Evolutionary conservation across 1,140 invertebrate genomes (phyloP).

Genomic region (Magallana ariakensis): DNA sequence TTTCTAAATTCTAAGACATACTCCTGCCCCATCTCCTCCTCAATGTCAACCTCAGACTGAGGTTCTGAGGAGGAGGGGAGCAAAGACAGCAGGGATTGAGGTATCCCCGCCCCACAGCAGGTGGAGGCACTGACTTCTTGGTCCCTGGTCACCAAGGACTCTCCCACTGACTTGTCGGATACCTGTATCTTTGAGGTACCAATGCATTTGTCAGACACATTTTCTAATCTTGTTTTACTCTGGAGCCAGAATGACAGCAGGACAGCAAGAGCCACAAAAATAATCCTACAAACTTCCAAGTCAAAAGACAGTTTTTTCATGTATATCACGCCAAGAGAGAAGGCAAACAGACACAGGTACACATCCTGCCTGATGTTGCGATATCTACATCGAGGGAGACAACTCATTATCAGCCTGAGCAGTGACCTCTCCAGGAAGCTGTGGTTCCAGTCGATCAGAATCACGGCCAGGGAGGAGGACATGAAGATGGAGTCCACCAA

Average conservation of each 20-base stretch:
- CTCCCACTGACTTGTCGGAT: not conserved
- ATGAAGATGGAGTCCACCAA: not conserved
- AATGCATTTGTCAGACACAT: slow-evolving; percentile 15
- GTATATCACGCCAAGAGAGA: not conserved
- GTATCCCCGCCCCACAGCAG: not conserved
- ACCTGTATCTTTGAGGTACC: not conserved
- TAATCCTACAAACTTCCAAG: too few relatives aligned
- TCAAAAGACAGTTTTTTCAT: too few relatives aligned
- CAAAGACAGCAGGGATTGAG: not conserved
- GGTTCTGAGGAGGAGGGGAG: not conserved
- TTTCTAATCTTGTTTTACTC: not conserved
- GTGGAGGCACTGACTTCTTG: slow-evolving; percentile 4
- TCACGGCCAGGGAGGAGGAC: not conserved
- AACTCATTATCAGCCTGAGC: not conserved
- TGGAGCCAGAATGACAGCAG: not conserved
- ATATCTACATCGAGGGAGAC: not conserved
- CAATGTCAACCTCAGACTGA: not conserved
- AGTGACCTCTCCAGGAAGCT: not conserved
- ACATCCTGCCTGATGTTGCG: not conserved
- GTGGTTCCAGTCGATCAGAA: slow-evolving; percentile 5
- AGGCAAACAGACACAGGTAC: not conserved
- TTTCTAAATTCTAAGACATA: not conserved
- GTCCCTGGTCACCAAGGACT: not conserved
- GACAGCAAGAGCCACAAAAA: not conserved
- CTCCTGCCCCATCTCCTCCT: not conserved